Evolutionary conservation across 1,140 invertebrate genomes (phyloP), one percentile per base, ranked within the genome.

Genomic region (Lepeophtheirus salmonis): DNA sequence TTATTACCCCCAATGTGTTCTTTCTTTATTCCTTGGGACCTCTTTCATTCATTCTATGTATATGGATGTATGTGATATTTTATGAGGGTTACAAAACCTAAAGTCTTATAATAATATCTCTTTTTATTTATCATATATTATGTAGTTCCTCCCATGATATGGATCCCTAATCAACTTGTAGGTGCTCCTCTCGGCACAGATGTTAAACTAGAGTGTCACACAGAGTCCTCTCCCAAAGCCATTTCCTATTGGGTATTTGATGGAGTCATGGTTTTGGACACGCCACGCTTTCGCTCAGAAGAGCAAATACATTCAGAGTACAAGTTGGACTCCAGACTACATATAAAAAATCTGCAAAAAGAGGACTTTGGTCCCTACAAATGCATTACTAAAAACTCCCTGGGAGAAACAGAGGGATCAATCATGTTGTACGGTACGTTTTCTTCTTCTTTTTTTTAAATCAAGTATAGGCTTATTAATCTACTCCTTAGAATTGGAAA

Each of bases 361-460:
- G 75, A 79, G 21, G 89, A 97, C 70, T 79, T 84, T 30, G 89
- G 89, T 17, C 80, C 80, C 0, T 92, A 91, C 73, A 76, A 85
- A 67, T 96, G 90, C 68, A 82, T 89, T 41, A 86, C 88, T 2
- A 89, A 89, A 67, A 96, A 94, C 74, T 84, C 84, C 2, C 74
- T 92, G 1, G 89, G 89, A 1, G 85, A 84, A 68, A 86, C 88
- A 21, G 84, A 89, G 67, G 86, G 86, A 70, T 81, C 79, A 62
- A 90, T 95, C 69, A 76, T 85, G 63, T 72, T 96, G 25, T 90
- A 91, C 70, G 86, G 23, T 50, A 56, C n/a, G n/a, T n/a, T n/a
- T n/a, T n/a, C n/a, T n/a, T n/a, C n/a, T n/a, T n/a, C n/a, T n/a
- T n/a, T n/a, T n/a, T n/a, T n/a, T n/a, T n/a, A n/a, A n/a, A n/a